Percentiles rank a stretch among this genome's conserved stretches.
Conservation (phyloP, 2,888 invertebrate species). For the Patella pellucida region DNA sequence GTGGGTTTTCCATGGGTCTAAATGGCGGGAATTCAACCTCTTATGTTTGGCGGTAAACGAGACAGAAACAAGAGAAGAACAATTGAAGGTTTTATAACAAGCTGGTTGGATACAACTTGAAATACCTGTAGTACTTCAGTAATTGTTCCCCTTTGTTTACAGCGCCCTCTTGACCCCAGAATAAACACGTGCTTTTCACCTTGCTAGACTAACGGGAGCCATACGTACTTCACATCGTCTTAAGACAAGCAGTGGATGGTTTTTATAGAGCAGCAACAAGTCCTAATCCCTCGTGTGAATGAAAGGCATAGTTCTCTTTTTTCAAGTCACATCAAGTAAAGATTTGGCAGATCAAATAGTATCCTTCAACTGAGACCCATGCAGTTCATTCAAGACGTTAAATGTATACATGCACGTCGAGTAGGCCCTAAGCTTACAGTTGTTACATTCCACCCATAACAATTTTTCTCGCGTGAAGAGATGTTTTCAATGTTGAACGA, state of each 20-base stretch:
- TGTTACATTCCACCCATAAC: too few relatives aligned
- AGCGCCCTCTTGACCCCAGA: slow-evolving; percentile 2
- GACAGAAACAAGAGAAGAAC: neutral
- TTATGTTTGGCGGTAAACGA: slow-evolving; percentile 2
- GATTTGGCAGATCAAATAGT: too few relatives aligned
- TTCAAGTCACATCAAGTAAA: too few relatives aligned
- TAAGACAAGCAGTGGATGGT: neutral
- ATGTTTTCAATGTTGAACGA: too few relatives aligned
- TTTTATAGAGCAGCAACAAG: too few relatives aligned
- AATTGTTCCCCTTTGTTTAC: slow-evolving; percentile 4
- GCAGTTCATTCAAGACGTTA: too few relatives aligned
- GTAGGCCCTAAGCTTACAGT: too few relatives aligned
- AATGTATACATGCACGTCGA: too few relatives aligned
- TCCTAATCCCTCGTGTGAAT: too few relatives aligned
- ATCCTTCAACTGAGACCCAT: too few relatives aligned
- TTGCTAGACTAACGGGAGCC: slow-evolving; percentile 1
- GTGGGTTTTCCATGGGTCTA: neutral
- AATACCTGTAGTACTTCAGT: neutral
- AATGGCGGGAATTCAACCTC: slow-evolving; percentile 1
- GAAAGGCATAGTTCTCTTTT: too few relatives aligned
- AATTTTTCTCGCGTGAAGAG: too few relatives aligned
- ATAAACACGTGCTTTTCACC: slow-evolving; percentile 9
- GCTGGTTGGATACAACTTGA: slow-evolving; percentile 10
- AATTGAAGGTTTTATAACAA: neutral
- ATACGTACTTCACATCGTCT: neutral